phyloP scores from a whole-genome alignment of 2,113 vertebrate genomes.

The Cricetomys ansorgei region DNA sequence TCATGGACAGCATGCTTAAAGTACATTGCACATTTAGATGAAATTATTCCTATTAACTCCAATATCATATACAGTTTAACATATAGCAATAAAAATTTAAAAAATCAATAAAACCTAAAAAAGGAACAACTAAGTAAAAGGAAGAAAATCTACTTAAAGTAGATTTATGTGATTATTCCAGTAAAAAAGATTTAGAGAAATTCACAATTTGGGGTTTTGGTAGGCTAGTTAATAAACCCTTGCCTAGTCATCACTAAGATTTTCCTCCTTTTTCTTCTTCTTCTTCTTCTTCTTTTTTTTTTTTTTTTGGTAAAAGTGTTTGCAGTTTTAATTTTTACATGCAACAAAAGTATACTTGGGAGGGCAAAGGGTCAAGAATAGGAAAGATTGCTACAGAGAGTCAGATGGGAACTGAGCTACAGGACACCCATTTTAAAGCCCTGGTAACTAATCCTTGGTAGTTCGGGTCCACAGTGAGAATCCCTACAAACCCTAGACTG shows the following conservation, averaged over 20 bases:
- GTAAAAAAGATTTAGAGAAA: not conserved
- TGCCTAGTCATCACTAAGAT: not conserved
- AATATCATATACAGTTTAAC: not conserved
- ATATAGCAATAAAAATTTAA: not conserved
- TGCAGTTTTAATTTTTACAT: slow-evolving; percentile 8
- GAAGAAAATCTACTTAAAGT: not conserved
- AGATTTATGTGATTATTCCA: slow-evolving; percentile 46
- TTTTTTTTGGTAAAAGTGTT: not conserved
- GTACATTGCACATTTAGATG: not conserved
- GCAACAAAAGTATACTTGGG: not conserved
- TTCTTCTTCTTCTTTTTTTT: not conserved
- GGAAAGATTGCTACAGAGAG: not conserved
- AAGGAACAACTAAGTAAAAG: not conserved
- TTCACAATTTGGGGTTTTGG: not conserved
- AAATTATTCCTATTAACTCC: not conserved
- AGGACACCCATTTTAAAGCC: not conserved
- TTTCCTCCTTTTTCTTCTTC: not conserved
- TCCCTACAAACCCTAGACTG: not conserved
- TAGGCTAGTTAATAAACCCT: not conserved
- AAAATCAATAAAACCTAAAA: not conserved
- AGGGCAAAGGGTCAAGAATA: not conserved
- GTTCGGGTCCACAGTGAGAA: not conserved
- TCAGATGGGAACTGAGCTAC: not conserved
- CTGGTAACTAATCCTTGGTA: not conserved
- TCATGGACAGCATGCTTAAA: not conserved